A percentile compares a stretch with the other conserved stretches of the same genome.
Conservation (phyloP, 1,140 invertebrate genomes). For the Harlomillsia oculata region DNA sequence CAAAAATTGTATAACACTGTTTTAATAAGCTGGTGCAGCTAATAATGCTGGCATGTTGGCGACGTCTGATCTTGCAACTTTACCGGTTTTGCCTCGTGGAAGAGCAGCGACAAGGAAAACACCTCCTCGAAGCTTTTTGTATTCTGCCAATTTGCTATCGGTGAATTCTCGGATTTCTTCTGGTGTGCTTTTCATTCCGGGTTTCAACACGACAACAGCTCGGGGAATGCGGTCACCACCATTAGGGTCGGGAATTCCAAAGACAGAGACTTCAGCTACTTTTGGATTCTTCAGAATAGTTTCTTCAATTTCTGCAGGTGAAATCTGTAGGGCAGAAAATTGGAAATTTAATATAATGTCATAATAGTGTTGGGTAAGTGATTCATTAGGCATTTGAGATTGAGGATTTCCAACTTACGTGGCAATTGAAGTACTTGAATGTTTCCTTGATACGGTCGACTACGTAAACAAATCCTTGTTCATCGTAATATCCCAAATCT, state of each 20-base stretch:
- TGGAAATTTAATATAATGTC: neutral
- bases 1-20: too few relatives aligned
- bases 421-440: slow-evolving; percentile 36
- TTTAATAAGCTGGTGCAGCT: slow-evolving; percentile 14
- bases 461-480: slow-evolving; percentile 36
- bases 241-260: slow-evolving; percentile 43
- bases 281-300: slow-evolving; percentile 39
- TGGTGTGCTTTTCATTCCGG: slow-evolving; percentile 29
- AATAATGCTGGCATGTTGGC: slow-evolving; percentile 3
- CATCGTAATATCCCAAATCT: slow-evolving; percentile 37
- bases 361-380: neutral
- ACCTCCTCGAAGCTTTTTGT: slow-evolving; percentile 28
- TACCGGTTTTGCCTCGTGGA: slow-evolving; percentile 27
- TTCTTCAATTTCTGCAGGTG: slow-evolving; percentile 36
- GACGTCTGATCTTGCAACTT: slow-evolving; percentile 13
- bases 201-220: slow-evolving; percentile 32
- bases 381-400: neutral
- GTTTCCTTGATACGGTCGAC: slow-evolving; percentile 37
- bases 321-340: slow-evolving; percentile 27
- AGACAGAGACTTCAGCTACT: slow-evolving; percentile 44
- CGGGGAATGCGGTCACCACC: slow-evolving; percentile 30
- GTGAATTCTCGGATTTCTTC: slow-evolving; percentile 22
- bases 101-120: slow-evolving; percentile 21
- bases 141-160: slow-evolving; percentile 18
- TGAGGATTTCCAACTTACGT: slow-evolving; percentile 17